phyloP scores from a whole-genome alignment of 1,140 invertebrate genomes.

The Aleiodes sp. region DNA sequence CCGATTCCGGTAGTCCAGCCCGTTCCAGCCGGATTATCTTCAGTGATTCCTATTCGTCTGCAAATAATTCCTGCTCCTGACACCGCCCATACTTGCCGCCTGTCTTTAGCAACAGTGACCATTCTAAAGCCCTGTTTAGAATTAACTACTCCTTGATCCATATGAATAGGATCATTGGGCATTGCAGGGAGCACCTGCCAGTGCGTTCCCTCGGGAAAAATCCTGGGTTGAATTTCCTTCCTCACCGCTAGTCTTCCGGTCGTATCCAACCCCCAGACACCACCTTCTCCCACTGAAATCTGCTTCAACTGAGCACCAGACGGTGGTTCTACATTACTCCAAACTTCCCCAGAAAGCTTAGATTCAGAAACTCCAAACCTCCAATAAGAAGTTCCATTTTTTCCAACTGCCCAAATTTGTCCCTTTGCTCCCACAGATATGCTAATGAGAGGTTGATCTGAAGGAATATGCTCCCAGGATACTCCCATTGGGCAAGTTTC shows the following conservation, averaged over 20 bases:
- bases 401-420: conserved; percentile 86
- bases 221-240: conserved; percentile 70
- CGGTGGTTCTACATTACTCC: conserved; percentile 74
- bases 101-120: conserved; percentile 70
- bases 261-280: conserved; percentile 77
- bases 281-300: conserved; percentile 76
- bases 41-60: conserved; percentile 76
- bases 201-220: conserved; percentile 78
- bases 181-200: conserved; percentile 74
- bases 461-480: conserved; percentile 81
- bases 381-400: conserved; percentile 85
- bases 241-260: conserved; percentile 73
- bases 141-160: conserved; percentile 58
- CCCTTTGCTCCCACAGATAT: conserved; percentile 75
- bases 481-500: conserved; percentile 73
- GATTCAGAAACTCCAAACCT: conserved; percentile 74
- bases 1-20: conserved; percentile 80
- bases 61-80: conserved; percentile 77
- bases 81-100: conserved; percentile 78
- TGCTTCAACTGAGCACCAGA: conserved; percentile 77
- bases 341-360: conserved; percentile 71
- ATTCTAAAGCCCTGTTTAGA: conserved; percentile 71
- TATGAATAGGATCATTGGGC: conserved; percentile 70
- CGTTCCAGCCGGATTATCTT: conserved; percentile 75
- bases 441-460: conserved; percentile 78